Evolutionary conservation across 2,113 vertebrate genomes (phyloP), one percentile per base, ranked within the genome.

Genomic region (Pterocles burchelli): DNA sequence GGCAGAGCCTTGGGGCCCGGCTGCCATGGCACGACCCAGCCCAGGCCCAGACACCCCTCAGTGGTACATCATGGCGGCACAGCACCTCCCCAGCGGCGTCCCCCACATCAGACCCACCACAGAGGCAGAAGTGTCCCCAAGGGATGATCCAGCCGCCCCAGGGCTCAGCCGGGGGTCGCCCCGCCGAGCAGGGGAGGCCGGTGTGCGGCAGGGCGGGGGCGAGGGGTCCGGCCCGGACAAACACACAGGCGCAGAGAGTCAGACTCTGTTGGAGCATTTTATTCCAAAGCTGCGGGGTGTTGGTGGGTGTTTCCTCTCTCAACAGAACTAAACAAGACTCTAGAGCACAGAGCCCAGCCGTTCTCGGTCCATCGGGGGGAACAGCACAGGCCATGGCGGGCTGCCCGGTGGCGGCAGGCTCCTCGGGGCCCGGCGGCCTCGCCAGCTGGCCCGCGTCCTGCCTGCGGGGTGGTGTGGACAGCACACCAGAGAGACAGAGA

Each of bases 401-500:
- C 85, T 84, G 76, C 52, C 72, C 2, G 0, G 61, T 6, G 4
- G 34, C 17, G 1, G 55, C 10, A 1, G 87, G 94, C 87, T 96
- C 80, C 94, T 95, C 22, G 6, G 78, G 68, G 48, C 76, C 11
- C 0, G 51, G 57, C 1, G 1, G 88, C 54, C 54, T 3, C 8
- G 4, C 1, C 21, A 1, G 72, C 70, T 20, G 22, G 86, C 49
- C 58, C 18, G 2, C 1, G 2, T 88, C 70, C 84, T 68, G 84
- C n/a, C 85, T 43, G 73, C 38, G 15, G 55, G 75, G 81, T 4
- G 72, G 97, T 97, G 98, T 97, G 98, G 98, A 98, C 97, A 98
- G 98, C 98, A 98, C 98, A 98, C 97, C 94, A 88, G 96, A 95
- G 81, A 95, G 95, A 98, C 93, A 96, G 94, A 88, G 41, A 93